Percentiles rank a stretch among this genome's conserved stretches.
phyloP scores from a whole-genome alignment of 2,113 vertebrate genomes.

The Lophochroa leadbeateri region DNA sequence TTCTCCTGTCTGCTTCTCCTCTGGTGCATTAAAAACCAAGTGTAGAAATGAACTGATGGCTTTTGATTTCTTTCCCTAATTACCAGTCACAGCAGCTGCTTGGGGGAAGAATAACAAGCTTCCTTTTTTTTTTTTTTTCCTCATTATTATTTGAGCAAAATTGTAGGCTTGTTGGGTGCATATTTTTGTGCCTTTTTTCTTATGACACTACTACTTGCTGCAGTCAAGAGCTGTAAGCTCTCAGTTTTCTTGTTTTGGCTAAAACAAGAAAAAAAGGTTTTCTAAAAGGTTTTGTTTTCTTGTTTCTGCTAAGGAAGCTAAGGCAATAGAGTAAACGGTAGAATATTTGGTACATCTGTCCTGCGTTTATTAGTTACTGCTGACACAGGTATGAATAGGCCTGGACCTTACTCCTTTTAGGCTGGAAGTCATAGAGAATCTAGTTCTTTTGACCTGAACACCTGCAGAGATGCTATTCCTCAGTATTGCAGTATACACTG shows the following conservation, averaged over 20 bases:
- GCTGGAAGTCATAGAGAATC: not conserved
- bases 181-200: not conserved
- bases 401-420: not conserved
- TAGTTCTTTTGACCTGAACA: not conserved
- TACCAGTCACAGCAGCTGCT: conserved; percentile 33
- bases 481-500: not conserved
- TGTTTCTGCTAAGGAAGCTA: not conserved
- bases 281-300: not conserved
- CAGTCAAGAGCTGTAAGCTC: not conserved
- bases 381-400: not conserved
- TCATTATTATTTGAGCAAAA: not conserved
- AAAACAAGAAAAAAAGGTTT: not conserved
- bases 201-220: not conserved
- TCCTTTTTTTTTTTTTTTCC: not conserved
- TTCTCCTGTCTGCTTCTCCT: not conserved
- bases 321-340: not conserved
- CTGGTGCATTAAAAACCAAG: not conserved
- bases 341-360: not conserved
- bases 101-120: not conserved
- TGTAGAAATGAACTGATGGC: not conserved
- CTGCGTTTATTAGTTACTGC: not conserved
- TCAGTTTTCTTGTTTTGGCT: not conserved
- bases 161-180: not conserved
- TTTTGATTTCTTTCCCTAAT: conserved; percentile 17
- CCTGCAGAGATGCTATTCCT: not conserved